Conservation (phyloP, 2,113 vertebrate genomes). For the Silurus glanis region DNA sequence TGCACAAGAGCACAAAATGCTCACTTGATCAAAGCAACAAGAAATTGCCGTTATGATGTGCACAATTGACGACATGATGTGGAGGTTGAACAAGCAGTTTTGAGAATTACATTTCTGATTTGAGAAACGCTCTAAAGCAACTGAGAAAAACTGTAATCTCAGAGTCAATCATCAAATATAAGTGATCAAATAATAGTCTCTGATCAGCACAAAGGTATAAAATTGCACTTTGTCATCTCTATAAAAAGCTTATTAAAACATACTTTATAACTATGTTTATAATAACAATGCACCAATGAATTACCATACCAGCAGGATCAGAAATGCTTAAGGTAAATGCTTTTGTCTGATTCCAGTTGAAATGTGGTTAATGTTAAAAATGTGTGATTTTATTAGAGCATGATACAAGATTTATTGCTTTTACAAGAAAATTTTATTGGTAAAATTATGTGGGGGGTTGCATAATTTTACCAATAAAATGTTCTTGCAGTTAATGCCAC, state of each 20-base stretch:
- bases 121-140: too few relatives aligned
- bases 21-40: too few relatives aligned
- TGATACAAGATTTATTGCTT: constrained; percentile 35
- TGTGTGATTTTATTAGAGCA: constrained; percentile 30
- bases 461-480: background rate
- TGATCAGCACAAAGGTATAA: background rate
- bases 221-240: background rate
- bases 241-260: background rate
- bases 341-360: constrained; percentile 20
- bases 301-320: background rate
- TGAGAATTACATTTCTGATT: too few relatives aligned
- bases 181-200: background rate
- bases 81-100: too few relatives aligned
- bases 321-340: constrained; percentile 3
- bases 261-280: background rate
- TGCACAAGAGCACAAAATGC: too few relatives aligned
- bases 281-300: background rate
- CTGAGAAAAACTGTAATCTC: background rate
- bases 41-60: too few relatives aligned
- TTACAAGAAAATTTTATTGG: constrained; percentile 37
- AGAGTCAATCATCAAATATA: background rate
- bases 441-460: background rate
- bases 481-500: background rate
- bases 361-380: constrained; percentile 40
- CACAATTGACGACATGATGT: too few relatives aligned